Evolutionary conservation across 2,113 vertebrate genomes (phyloP).

Genomic region (Pelmatolapia mariae): DNA sequence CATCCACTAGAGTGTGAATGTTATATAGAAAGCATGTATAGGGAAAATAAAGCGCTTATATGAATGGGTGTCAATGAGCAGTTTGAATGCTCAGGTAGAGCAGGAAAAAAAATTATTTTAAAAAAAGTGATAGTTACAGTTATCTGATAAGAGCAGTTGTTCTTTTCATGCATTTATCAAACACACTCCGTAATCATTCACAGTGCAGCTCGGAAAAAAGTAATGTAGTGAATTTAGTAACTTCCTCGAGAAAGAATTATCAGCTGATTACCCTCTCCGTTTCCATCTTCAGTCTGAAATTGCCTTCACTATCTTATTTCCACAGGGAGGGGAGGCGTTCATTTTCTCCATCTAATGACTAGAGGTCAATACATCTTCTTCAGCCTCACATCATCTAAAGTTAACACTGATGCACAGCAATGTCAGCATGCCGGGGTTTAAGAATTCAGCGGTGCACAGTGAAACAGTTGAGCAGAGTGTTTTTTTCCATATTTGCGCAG

Average conservation of each 20-base stretch:
- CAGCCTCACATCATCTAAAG: background rate
- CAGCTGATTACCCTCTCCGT: background rate
- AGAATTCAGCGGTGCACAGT: background rate
- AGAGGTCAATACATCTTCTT: background rate
- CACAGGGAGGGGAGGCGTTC: background rate
- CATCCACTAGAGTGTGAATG: background rate
- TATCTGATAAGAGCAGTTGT: background rate
- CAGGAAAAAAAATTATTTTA: accelerated
- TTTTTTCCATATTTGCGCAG: background rate
- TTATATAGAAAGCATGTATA: background rate
- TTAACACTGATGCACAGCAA: background rate
- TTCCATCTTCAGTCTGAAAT: background rate
- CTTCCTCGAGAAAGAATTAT: background rate
- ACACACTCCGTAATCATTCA: background rate
- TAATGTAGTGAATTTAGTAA: background rate
- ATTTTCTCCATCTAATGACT: background rate
- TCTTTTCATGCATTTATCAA: background rate
- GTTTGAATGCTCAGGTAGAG: background rate
- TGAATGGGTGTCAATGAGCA: background rate
- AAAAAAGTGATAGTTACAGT: background rate
- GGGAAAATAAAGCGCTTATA: background rate
- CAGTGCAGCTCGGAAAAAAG: background rate
- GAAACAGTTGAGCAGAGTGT: background rate
- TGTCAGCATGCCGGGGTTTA: background rate
- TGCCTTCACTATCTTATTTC: background rate